Percentiles rank a stretch among this genome's conserved stretches.
Conservation (phyloP, 92 coral and sea anemone genomes). For the Hydrozoanthus gracilis region DNA sequence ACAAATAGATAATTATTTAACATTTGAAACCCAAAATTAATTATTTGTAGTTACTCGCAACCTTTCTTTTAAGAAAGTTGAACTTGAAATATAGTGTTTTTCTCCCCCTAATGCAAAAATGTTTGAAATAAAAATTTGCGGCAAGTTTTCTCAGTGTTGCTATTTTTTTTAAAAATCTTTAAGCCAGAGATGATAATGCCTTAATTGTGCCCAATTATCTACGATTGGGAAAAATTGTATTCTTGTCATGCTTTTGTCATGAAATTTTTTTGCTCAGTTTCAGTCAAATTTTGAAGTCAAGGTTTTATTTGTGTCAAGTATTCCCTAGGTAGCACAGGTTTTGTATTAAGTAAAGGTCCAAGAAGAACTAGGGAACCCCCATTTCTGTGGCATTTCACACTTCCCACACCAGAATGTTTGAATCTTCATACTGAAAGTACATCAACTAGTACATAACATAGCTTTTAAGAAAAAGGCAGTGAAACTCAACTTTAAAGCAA, state of each 20-base stretch:
- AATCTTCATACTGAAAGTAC: background rate
- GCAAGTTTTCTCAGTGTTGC: background rate
- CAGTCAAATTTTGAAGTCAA: no score
- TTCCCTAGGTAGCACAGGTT: no score
- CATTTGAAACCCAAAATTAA: slow-evolving; percentile 1
- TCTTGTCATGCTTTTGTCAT: no score
- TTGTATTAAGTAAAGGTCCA: background rate
- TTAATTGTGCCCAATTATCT: no score
- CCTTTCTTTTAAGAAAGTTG: background rate
- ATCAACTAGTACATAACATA: background rate
- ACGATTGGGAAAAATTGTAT: no score
- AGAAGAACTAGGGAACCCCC: background rate
- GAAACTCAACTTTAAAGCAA: background rate
- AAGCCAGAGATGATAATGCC: background rate
- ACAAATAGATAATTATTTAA: slow-evolving; percentile 25
- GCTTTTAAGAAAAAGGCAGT: background rate
- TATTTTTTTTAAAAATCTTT: background rate
- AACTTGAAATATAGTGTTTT: background rate
- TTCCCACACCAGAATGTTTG: no score
- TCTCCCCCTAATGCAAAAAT: slow-evolving; percentile 3
- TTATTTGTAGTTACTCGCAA: background rate
- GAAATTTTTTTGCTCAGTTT: no score
- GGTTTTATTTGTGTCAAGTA: no score
- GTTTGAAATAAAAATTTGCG: slow-evolving; percentile 2
- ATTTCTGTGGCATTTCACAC: background rate